Evolutionary conservation across 2,888 invertebrate genomes (phyloP), one percentile per base, ranked within the genome.

Genomic region (Polydrusus cervinus): DNA sequence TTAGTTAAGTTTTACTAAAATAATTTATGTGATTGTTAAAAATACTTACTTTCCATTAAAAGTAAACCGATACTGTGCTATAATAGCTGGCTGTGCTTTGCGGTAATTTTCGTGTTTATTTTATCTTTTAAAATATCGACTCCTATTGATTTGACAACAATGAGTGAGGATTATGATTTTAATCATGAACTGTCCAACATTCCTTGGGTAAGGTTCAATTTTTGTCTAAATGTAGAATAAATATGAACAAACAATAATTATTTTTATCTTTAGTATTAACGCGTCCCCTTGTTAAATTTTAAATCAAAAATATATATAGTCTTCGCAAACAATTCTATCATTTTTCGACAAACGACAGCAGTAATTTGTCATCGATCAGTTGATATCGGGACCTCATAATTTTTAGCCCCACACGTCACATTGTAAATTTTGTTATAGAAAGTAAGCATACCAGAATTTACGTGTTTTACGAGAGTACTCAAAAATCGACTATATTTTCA

Each of bases 141-240:
- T 45, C 60, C 53, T 68, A 61, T 40, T 57, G 34, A 25, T 69
- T 25, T 34, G 11, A 30, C 5, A 40, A 64, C 57, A 66, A 84
- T 83, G 83, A 80, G 80, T 75, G 81, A 81, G 60, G 81, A 84
- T 43, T 87, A 87, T 75, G 83, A 86, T 79, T 87, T 87, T 79
- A 77, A 81, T 18, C 83, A 85, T 77, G 87, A 87, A 79, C 77
- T 87, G 75, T 81, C 80, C 38, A 83, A 84, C 66, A 82, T 87
- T 73, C 86, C 86, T 76, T 86, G 86, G 87, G 86, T 83, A 71
- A 78, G 81, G n/a, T 18, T 57, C 0, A 38, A 40, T 60, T 38
- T 18, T 38, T 34, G 25, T 60, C 25, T n/a, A 57, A 38, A 38
- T 34, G 20, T 51, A 51, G 6, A 10, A n/a, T n/a, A n/a, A 51